Base-by-base conservation (phyloP, 2,888 invertebrate species). In the Parnassius mnemosyne region DNA sequence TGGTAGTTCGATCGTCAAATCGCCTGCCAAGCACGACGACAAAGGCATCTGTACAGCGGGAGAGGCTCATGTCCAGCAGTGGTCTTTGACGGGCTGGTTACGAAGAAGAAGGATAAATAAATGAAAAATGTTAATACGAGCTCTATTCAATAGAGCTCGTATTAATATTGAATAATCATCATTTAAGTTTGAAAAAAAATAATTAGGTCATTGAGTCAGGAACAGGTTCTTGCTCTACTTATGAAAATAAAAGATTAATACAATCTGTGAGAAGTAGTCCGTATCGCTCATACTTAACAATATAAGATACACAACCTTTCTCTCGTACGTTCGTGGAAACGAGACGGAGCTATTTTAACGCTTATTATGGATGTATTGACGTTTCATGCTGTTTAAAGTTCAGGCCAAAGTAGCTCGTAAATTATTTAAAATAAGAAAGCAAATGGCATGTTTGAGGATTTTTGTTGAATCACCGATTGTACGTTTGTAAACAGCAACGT, bases 201-300 rank as follows among this genome's bases (percentile, higher is more conserved):
- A 71, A 71, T 69, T 74, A 67, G 75, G 76, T 77, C 73, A 77
- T 69, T 72, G 68, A 76, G 74, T 74, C 75, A 71, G 71, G 70
- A 71, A 70, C 77, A 83, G 83, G 84, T 87, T 81, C 76, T 82
- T 83, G 84, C 72, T 77, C 85, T 77, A 79, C 76, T 74, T 70
- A 65, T 72, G 5, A 53, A 52, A 76, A 77, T 77, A 79, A 74
- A 72, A 76, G 69, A 69, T 73, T 69, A 77, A 77, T 76, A 81
- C 70, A 75, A 79, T 77, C 77, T 78, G 81, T 85, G 85, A 74
- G 84, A 89, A 88, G 82, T 87, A 81, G 87, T 80, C 80, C 87
- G 83, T 78, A 72, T 79, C 82, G 77, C 69, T 71, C 65, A 62
- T 63, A 66, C 70, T 16, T 69, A 71, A 71, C 71, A 68, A 72